Evolutionary conservation across 2,113 vertebrate species (phyloP), one percentile per base, ranked within the genome.

Genomic region (Osmerus eperlanus): DNA sequence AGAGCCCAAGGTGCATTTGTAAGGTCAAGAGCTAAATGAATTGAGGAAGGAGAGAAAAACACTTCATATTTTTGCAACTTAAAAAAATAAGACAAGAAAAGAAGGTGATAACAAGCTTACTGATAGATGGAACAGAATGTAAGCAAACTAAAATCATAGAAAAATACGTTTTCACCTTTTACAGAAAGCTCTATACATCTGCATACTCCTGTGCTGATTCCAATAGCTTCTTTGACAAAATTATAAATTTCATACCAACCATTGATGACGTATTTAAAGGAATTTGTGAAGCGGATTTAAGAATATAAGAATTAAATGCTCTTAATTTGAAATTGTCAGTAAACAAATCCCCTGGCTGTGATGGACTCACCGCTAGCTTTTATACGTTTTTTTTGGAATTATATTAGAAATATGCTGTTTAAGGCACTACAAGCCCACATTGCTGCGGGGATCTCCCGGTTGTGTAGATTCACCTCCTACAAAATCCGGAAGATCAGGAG

Each of bases 51-150:
- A 36, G 25, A 65, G 32, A n/a, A 65, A 23, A 65, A 18, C 15
- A 65, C 25, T 12, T 64, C 62, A 28, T 64, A 65, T 65, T 65
- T 23, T 36, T 23, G 63, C 25, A 36, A 41, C 16, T n/a, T 36
- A 25, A 2, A 25, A 25, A n/a, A n/a, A n/a, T n/a, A 25, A 25
- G 25, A 25, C 1, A 25, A 25, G n/a, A 41, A 36, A 56, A 56
- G 18, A 18, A 56, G 54, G 54, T 2, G 54, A 56, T 18, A 3
- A 18, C 13, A 56, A 56, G 18, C 1, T 13, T 14, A 56, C 18
- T 56, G 12, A 56, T 56, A 25, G 25, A 25, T 25, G 25, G 25
- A 25, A 25, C 25, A 25, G 25, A 25, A 25, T 25, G 25, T 25
- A 25, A 25, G 25, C 25, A 25, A 25, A 25, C 1, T 25, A 25